Evolutionary conservation across 2,888 invertebrate species (phyloP).

Genomic region (Gastracanthus pulcherrimus): DNA sequence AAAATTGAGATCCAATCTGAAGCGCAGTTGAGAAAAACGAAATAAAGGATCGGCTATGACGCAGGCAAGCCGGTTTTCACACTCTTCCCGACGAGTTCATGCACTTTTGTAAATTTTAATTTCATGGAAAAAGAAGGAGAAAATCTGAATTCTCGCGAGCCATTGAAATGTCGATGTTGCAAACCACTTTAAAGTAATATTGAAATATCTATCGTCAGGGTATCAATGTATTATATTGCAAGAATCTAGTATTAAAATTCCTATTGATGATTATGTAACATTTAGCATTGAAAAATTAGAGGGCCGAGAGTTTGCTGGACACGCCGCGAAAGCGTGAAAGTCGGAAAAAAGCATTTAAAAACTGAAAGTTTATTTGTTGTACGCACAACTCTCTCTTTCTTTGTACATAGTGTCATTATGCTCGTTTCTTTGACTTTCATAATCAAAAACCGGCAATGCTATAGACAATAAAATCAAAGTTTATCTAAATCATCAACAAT

Average conservation of each 20-base stretch:
- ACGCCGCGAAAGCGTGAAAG: slow-evolving; percentile 8
- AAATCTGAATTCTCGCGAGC: background rate
- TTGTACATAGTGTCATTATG: background rate
- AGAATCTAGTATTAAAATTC: too few species aligned
- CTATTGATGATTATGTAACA: too few species aligned
- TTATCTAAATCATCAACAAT: too few species aligned
- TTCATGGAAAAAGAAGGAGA: background rate
- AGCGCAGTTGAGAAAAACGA: background rate
- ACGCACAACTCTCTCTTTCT: background rate
- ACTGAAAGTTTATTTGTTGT: background rate
- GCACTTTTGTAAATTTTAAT: background rate
- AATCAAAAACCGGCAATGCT: too few species aligned
- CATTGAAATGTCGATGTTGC: too few species aligned
- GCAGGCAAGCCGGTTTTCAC: slow-evolving; percentile 24
- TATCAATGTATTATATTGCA: too few species aligned
- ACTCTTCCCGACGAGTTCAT: background rate
- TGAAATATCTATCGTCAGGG: too few species aligned
- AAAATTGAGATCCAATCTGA: background rate
- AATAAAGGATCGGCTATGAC: slow-evolving; percentile 20
- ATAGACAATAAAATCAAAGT: too few species aligned
- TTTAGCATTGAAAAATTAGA: background rate
- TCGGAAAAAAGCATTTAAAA: background rate
- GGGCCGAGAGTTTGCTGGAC: background rate
- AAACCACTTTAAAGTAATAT: too few species aligned
- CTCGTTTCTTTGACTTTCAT: too few species aligned